phyloP scores from a whole-genome alignment of 1,140 invertebrate genomes.

The Trypoxylus dichotomus region DNA sequence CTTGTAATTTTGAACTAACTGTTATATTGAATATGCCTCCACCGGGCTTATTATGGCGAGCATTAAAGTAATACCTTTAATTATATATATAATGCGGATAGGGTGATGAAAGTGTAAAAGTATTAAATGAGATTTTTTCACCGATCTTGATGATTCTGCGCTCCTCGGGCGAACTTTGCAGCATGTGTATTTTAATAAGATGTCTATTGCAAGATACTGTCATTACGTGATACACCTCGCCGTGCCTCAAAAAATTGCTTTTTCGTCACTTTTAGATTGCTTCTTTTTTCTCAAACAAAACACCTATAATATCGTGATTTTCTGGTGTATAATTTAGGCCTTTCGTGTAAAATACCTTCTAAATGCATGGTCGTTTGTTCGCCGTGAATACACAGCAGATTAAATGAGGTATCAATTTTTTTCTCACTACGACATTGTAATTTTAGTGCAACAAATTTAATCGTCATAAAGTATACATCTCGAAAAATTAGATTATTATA shows the following conservation, averaged over 20 bases:
- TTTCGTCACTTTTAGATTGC: conserved; percentile 1
- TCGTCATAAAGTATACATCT: background rate
- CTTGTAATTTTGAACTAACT: conserved; percentile 22
- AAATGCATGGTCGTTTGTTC: background rate
- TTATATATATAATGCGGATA: conserved; percentile 22
- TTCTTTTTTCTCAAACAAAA: background rate
- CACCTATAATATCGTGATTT: background rate
- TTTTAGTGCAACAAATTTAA: background rate
- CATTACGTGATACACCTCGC: background rate
- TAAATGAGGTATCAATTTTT: background rate
- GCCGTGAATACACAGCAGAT: background rate
- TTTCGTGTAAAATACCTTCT: background rate
- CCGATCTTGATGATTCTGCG: background rate
- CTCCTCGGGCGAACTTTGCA: background rate
- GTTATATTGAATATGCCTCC: conserved; percentile 27
- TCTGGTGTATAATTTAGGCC: background rate
- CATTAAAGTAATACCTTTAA: conserved; percentile 27
- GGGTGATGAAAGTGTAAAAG: conserved; percentile 14
- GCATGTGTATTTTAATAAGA: conserved; percentile 23
- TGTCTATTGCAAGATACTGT: conserved; percentile 10
- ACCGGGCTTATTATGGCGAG: background rate
- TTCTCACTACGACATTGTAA: background rate
- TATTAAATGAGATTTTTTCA: conserved; percentile 6
- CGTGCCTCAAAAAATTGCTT: background rate
- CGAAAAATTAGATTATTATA: background rate